These are phyloP conservation scores for Oostethus manadensis DNA, from an alignment of 2,113 vertebrate genomes.

Conservation along the genomic window DNA sequence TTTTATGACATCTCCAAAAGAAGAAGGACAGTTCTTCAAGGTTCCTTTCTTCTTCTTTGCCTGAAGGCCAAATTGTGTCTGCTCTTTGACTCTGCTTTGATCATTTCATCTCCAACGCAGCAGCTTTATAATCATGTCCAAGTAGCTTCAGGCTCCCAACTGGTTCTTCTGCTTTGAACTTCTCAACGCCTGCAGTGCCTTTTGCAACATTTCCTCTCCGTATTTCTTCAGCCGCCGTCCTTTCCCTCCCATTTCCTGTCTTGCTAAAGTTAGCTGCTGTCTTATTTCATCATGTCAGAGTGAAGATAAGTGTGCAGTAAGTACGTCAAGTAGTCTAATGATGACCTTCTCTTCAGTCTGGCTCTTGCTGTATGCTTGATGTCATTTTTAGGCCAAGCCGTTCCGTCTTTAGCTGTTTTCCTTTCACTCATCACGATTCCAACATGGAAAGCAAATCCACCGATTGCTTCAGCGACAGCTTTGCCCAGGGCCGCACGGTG, in stretches of 20 bases:
- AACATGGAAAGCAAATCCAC: conserved; percentile 1
- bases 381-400: background rate
- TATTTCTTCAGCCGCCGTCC: conserved; percentile 9
- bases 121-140: conserved; percentile 22
- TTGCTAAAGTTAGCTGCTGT: conserved; percentile 46
- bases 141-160: conserved; percentile 19
- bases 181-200: conserved; percentile 1
- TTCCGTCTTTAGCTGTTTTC: background rate
- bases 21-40: background rate
- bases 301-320: conserved; percentile 42
- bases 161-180: conserved; percentile 9
- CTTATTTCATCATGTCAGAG: conserved; percentile 34
- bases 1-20: conserved; percentile 15
- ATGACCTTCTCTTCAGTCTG: conserved; percentile 14
- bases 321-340: conserved; percentile 1
- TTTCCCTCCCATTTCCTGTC: conserved; percentile 45
- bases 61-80: conserved; percentile 33
- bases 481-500: too few species aligned
- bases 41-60: conserved; percentile 35
- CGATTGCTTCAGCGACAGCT: background rate
- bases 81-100: conserved; percentile 31
- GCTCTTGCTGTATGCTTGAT: conserved; percentile 12
- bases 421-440: conserved; percentile 1
- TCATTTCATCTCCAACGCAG: conserved; percentile 30
- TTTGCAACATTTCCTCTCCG: conserved; percentile 5